Evolutionary conservation across 2,888 invertebrate genomes (phyloP).

Genomic region (Caenorhabditis sp.): DNA sequence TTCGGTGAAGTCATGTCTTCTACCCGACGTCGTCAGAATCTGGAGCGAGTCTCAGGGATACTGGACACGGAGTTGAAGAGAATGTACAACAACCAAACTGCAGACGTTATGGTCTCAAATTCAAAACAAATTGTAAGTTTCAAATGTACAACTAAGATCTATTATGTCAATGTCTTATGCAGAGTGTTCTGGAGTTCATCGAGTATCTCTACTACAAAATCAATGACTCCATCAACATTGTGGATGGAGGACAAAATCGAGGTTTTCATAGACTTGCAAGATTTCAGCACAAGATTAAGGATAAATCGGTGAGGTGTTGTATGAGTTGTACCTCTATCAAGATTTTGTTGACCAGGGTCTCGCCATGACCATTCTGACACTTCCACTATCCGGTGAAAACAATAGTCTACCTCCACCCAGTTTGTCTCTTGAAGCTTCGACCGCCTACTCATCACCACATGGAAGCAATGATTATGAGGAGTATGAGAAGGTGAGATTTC

Average conservation of each 20-base stretch:
- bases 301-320: conserved; percentile 68
- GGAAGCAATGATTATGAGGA: conserved; percentile 69
- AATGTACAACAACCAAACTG: conserved; percentile 69
- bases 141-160: neutral
- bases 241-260: conserved; percentile 68
- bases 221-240: conserved; percentile 69
- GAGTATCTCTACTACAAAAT: conserved; percentile 75
- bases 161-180: no score
- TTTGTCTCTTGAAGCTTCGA: conserved; percentile 44
- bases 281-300: conserved; percentile 73
- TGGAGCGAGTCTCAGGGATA: conserved; percentile 64
- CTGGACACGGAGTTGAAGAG: conserved; percentile 70
- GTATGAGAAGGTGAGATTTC: conserved; percentile 63
- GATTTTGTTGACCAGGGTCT: conserved; percentile 67
- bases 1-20: conserved; percentile 74
- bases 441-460: conserved; percentile 48
- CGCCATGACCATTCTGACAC: conserved; percentile 71
- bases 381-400: conserved; percentile 71
- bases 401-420: conserved; percentile 69
- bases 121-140: conserved; percentile 67
- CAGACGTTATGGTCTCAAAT: conserved; percentile 70
- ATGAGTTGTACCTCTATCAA: neutral
- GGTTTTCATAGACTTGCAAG: conserved; percentile 70
- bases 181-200: conserved; percentile 75
- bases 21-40: conserved; percentile 66